Conservation (phyloP, 2,113 vertebrate species). For the Zosterops borbonicus region DNA sequence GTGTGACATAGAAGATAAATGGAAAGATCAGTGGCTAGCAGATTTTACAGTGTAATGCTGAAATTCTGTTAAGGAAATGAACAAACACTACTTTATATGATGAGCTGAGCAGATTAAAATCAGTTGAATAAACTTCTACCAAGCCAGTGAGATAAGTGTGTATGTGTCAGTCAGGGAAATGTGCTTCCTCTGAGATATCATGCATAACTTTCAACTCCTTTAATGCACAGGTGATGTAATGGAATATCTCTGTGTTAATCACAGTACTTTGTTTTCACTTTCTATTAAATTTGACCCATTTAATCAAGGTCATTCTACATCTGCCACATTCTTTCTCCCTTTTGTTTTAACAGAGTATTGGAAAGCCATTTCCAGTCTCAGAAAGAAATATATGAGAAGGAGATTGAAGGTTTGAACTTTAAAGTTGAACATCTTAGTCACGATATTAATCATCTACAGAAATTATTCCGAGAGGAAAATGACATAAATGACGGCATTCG, state of each 20-base stretch:
- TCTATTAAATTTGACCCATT: background rate
- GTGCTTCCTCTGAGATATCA: background rate
- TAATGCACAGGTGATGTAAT: background rate
- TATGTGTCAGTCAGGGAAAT: background rate
- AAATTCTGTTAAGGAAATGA: background rate
- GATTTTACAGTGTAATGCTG: background rate
- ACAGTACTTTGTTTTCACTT: background rate
- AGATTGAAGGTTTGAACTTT: slow-evolving; percentile 83
- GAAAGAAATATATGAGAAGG: slow-evolving; percentile 84
- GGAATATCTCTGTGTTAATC: background rate
- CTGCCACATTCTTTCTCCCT: background rate
- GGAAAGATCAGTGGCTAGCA: background rate
- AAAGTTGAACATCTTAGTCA: slow-evolving; percentile 88
- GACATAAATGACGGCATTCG: slow-evolving; percentile 84
- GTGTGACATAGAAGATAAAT: background rate
- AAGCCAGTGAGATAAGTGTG: background rate
- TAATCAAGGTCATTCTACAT: background rate
- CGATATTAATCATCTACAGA: slow-evolving; percentile 88
- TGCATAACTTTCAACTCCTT: background rate
- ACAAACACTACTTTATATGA: background rate
- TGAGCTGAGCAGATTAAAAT: background rate
- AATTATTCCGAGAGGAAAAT: slow-evolving; percentile 89
- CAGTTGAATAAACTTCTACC: background rate
- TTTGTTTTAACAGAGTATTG: slow-evolving; percentile 76
- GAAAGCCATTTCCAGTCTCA: slow-evolving; percentile 88